Base-by-base conservation (phyloP, 1,140 invertebrate genomes). In the Cydia pomonella region DNA sequence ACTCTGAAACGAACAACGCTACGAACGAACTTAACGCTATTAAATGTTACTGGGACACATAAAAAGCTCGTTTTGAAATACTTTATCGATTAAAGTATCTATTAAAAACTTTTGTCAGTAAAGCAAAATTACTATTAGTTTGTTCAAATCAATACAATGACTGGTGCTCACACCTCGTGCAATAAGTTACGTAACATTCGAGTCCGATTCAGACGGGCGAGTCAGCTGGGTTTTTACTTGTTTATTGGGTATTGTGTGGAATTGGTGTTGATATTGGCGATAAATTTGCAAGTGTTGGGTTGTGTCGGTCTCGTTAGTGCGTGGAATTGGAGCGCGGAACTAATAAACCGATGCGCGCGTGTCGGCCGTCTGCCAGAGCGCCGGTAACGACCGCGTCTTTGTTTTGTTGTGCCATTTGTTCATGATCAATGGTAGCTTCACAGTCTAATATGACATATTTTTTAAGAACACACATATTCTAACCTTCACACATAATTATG, bases 101-200 rank as follows among this genome's bases (percentile, higher is more conserved):
- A 38, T 69, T 69, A 18, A 69, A 44, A 18, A 38, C 27, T 38
- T 0, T 59, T 33, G 64, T 38, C 21, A 23, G 29, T 33, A 69
- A 38, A 63, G 27, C 63, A 33, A 69, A 69, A 41, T 69, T 69
- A 18, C 29, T 69, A 33, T 69, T 27, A 33, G 64, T 21, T 69
- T 69, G 64, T 69, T 16, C 64, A 33, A 69, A 69, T 69, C 64
- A 33, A 69, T 69, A 69, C 64, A 59, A 59, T 59, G 50, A 18
- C 13, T 64, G 63, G 25, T 21, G 63, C n/a, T 69, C 16, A 23
- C 64, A 33, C 64, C 33, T 69, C 64, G n/a, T 38, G 64, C 29
- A 29, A 33, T 16, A 18, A 10, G 29, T 69, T 69, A 33, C 64
- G 29, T 69, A 69, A 69, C 9, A 59, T 23, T 59, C 16, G 50